phyloP scores from a whole-genome alignment of 2,797 vertebrate genomes.

The Syndactyla subalaris region DNA sequence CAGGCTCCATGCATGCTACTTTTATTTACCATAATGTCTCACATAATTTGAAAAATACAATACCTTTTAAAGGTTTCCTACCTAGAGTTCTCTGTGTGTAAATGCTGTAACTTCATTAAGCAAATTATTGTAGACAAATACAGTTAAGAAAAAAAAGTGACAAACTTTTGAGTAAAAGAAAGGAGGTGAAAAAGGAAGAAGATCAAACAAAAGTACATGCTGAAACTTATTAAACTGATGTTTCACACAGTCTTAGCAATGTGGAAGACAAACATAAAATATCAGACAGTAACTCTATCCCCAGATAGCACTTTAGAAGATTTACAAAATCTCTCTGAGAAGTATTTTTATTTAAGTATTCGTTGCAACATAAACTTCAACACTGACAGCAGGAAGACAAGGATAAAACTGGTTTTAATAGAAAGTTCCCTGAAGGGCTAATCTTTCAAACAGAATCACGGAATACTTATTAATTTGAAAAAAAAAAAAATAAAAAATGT shows the following conservation, averaged over 20 bases:
- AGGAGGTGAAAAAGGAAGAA: background rate
- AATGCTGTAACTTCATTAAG: background rate
- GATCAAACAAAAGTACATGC: background rate
- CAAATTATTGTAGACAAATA: background rate
- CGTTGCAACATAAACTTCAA: background rate
- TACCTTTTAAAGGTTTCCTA: background rate
- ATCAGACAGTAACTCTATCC: background rate
- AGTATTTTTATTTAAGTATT: slow-evolving; percentile 6
- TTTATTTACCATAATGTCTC: background rate
- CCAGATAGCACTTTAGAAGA: background rate
- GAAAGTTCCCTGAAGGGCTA: slow-evolving; percentile 21
- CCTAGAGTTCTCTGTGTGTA: background rate
- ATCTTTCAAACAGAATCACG: slow-evolving; percentile 42
- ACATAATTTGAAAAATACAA: background rate
- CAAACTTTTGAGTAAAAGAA: background rate
- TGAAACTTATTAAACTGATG: background rate
- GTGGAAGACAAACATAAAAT: background rate
- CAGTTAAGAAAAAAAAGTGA: background rate
- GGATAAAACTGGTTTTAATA: slow-evolving; percentile 32
- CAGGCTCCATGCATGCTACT: background rate
- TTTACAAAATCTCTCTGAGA: background rate
- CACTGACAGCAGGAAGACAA: slow-evolving; percentile 32
- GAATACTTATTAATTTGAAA: background rate
- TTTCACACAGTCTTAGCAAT: background rate
- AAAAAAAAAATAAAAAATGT: background rate